A percentile compares a stretch with the other conserved stretches of the same genome.
Evolutionary conservation across 2,797 vertebrate genomes (phyloP).

Genomic region (Helarctos malayanus): DNA sequence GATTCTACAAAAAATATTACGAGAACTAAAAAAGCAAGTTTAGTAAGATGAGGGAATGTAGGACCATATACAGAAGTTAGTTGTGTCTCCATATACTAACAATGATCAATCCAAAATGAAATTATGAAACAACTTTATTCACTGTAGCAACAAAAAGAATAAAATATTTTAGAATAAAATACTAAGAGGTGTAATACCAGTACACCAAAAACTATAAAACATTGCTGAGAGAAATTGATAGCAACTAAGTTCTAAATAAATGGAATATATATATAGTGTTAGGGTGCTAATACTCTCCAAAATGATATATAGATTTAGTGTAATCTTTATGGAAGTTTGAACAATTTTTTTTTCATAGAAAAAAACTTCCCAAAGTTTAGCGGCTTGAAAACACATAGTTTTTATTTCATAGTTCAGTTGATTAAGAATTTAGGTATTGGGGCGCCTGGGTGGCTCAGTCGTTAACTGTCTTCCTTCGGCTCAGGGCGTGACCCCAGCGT

Average conservation of each 20-base stretch:
- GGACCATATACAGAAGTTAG: not conserved
- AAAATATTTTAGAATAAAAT: not conserved
- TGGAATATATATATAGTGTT: not conserved
- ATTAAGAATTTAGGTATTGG: not conserved
- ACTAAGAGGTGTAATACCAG: not conserved
- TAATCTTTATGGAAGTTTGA: not conserved
- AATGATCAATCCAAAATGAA: not conserved
- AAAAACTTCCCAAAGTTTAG: not conserved
- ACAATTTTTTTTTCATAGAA: not conserved
- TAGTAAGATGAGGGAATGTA: not conserved
- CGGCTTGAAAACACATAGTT: not conserved
- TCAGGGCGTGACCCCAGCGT: no score
- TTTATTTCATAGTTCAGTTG: not conserved
- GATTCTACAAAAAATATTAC: not conserved
- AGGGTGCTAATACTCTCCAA: not conserved
- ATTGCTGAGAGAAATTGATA: not conserved
- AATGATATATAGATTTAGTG: not conserved
- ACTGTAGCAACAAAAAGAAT: not conserved
- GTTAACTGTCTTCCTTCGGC: no score
- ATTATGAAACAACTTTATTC: not conserved
- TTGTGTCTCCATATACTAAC: not conserved
- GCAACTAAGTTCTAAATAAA: not conserved
- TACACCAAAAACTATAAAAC: not conserved
- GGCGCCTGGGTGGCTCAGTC: not conserved
- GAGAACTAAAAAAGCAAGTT: not conserved